These are phyloP conservation scores for Atrichornis clamosus DNA, from an alignment of 2,113 vertebrate genomes.

Conservation along the genomic window DNA sequence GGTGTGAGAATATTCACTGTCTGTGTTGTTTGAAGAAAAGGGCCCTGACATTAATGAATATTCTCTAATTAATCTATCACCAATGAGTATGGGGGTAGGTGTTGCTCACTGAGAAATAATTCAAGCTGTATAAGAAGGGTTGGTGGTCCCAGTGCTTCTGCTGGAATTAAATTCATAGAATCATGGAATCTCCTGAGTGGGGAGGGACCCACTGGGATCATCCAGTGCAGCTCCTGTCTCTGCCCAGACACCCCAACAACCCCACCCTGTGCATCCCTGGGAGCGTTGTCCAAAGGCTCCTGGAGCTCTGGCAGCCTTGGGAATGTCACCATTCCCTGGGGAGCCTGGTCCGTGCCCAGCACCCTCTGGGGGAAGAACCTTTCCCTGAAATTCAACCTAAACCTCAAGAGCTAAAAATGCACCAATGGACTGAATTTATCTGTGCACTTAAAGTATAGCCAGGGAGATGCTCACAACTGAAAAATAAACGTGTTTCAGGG, in stretches of 20 bases:
- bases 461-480: neutral
- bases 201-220: neutral
- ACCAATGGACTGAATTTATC: neutral
- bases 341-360: neutral
- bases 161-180: neutral
- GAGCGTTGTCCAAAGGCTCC: neutral
- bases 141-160: neutral
- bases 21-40: neutral
- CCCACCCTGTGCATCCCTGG: neutral
- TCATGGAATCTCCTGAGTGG: neutral
- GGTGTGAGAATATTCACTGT: neutral
- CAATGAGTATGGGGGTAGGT: fast-evolving
- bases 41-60: neutral
- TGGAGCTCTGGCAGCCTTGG: neutral
- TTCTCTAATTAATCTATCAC: neutral
- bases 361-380: neutral
- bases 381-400: neutral
- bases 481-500: fast-evolving
- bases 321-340: neutral
- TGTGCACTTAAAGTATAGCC: neutral
- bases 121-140: neutral
- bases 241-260: neutral
- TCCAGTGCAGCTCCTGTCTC: neutral
- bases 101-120: neutral
- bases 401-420: neutral